phyloP scores from a whole-genome alignment of 2,888 invertebrate genomes.

The Heliconius hortense region DNA sequence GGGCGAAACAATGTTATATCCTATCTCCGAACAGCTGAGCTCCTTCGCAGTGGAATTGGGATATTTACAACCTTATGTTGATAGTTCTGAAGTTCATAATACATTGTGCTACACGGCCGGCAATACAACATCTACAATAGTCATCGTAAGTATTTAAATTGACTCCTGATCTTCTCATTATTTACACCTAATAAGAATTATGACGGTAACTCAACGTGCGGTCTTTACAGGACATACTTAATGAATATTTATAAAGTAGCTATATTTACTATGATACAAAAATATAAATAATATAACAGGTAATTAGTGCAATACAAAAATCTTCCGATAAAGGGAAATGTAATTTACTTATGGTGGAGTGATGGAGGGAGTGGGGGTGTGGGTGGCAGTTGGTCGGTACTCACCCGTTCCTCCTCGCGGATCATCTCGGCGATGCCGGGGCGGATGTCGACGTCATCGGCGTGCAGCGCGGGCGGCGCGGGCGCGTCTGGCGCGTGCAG shows the following conservation, averaged over 20 bases:
- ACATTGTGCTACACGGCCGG: background rate
- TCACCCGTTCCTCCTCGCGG: constrained; percentile 97
- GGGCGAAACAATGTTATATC: constrained; percentile 42
- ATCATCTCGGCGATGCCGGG: constrained; percentile 98
- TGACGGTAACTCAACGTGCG: no score
- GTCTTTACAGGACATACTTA: background rate
- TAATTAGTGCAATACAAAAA: background rate
- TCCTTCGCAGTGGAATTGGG: constrained; percentile 28
- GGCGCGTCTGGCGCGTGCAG: constrained; percentile 52
- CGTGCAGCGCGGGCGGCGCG: constrained; percentile 66
- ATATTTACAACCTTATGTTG: constrained; percentile 26
- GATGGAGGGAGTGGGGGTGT: background rate
- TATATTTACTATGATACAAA: background rate
- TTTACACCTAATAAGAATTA: constrained; percentile 19
- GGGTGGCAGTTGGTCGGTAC: constrained; percentile 61
- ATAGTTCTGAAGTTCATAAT: constrained; percentile 19
- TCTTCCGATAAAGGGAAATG: background rate
- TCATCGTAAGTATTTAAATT: constrained; percentile 35
- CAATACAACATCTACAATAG: constrained; percentile 34
- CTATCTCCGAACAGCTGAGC: constrained; percentile 46
- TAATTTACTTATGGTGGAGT: constrained; percentile 25
- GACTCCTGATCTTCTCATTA: constrained; percentile 25
- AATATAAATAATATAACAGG: background rate
- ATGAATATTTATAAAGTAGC: background rate
- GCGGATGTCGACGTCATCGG: constrained; percentile 94